A percentile compares a stretch with the other conserved stretches of the same genome.
These are phyloP conservation scores for Ispidina lecontei DNA, from an alignment of 2,797 vertebrate genomes.

Conservation along the genomic window DNA sequence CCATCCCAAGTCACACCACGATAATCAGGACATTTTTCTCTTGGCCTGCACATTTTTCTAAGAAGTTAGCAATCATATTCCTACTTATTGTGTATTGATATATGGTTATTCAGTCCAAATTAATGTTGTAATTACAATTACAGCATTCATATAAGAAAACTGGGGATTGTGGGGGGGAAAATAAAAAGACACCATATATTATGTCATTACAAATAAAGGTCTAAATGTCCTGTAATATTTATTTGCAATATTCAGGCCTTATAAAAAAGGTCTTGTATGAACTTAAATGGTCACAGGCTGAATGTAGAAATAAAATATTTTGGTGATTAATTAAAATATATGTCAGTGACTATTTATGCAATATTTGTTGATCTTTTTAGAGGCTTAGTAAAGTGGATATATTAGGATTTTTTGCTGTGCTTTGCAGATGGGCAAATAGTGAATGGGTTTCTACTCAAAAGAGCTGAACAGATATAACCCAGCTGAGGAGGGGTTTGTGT, in stretches of 20 bases:
- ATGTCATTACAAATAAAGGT: not conserved
- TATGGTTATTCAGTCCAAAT: not conserved
- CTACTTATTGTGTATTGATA: not conserved
- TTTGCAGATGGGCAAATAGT: not conserved
- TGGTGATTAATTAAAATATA: not conserved
- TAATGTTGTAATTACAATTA: not conserved
- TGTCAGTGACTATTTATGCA: not conserved
- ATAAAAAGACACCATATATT: not conserved
- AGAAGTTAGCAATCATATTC: not conserved
- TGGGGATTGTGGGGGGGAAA: not conserved
- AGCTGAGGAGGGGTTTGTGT: not conserved
- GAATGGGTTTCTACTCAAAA: not conserved
- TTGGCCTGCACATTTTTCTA: too few relatives aligned
- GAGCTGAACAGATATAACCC: not conserved
- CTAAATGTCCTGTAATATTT: not conserved
- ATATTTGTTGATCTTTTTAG: not conserved
- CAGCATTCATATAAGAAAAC: not conserved
- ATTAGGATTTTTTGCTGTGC: not conserved
- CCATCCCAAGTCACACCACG: not conserved
- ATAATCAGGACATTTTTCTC: not conserved
- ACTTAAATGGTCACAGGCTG: not conserved
- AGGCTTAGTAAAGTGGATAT: not conserved
- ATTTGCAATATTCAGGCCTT: not conserved
- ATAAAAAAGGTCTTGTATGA: not conserved
- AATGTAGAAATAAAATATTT: not conserved